Conservation (phyloP, 2,888 invertebrate genomes). For the Unio delphinus region DNA sequence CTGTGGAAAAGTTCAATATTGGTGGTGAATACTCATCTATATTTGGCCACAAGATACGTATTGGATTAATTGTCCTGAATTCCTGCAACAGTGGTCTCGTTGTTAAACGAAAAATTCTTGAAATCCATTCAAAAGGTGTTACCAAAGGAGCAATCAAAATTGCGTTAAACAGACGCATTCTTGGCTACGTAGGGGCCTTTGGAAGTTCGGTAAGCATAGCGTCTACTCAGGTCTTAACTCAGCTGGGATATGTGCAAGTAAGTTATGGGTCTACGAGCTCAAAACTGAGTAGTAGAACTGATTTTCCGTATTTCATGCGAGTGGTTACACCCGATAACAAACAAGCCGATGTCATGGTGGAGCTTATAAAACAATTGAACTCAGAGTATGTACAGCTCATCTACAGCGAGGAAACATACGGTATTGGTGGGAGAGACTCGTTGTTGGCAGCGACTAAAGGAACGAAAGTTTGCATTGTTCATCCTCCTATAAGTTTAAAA, state of each 20-base stretch:
- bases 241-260: background rate
- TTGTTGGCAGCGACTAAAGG: background rate
- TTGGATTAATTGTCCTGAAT: constrained; percentile 1
- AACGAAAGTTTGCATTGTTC: constrained; percentile 4
- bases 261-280: background rate
- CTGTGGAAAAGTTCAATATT: background rate
- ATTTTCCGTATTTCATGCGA: background rate
- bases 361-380: background rate
- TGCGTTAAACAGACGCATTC: background rate
- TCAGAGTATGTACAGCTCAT: constrained; percentile 2
- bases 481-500: constrained; percentile 11
- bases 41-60: background rate
- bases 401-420: background rate
- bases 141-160: background rate
- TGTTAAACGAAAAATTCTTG: background rate
- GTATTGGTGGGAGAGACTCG: background rate
- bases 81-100: background rate
- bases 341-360: background rate
- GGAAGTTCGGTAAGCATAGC: background rate
- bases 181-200: constrained; percentile 1
- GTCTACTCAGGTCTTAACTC: background rate
- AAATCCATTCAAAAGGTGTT: background rate
- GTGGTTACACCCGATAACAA: background rate
- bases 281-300: background rate
- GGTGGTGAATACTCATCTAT: background rate